Base-by-base conservation (phyloP, 2,113 vertebrate species). In the Lamprotornis superbus region DNA sequence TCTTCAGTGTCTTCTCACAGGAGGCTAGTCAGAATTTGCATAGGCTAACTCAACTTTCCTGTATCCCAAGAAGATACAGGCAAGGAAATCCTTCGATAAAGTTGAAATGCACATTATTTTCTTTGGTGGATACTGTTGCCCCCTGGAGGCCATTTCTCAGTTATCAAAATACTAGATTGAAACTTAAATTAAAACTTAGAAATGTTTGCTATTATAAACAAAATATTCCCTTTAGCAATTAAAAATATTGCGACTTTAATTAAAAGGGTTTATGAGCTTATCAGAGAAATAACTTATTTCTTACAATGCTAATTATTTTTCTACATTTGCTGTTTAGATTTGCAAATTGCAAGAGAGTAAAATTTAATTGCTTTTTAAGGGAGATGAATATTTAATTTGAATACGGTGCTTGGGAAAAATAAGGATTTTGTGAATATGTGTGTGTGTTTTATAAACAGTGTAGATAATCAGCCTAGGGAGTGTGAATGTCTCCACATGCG, bases 311-410 rank as follows among this genome's bases (percentile, higher is more conserved):
- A 93, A 95, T 97, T 95, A 96, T 96, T 97, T 97, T 95, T 96
- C 88, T 95, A 65, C 76, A 59, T 93, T 96, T 96, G 39, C 73
- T 93, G 82, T 96, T 97, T 95, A 95, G 89, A 83, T 92, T 95
- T 96, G 73, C 95, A 97, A 95, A 97, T 96, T 93, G 83, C 95
- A 93, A 84, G 79, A 95, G 49, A 93, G 92, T 91, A 94, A 93
- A 94, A 89, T 97, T 82, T 96, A 97, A 97, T 96, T 96, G 93
- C 79, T 94, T 97, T 97, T 95, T 96, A 96, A 95, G 63, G 73
- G 92, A 96, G 82, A 90, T 89, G 74, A 96, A 95, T 97, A 93
- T 96, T 97, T 97, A 95, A 96, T 97, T 96, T 95, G 59, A 94
- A 83, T 87, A 88, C 49, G 68, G 50, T 91, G 63, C 64, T 88